These are phyloP conservation scores for Sebastiscus albofasciatus DNA, from an alignment of 2,797 vertebrate species.

Conservation along the genomic window DNA sequence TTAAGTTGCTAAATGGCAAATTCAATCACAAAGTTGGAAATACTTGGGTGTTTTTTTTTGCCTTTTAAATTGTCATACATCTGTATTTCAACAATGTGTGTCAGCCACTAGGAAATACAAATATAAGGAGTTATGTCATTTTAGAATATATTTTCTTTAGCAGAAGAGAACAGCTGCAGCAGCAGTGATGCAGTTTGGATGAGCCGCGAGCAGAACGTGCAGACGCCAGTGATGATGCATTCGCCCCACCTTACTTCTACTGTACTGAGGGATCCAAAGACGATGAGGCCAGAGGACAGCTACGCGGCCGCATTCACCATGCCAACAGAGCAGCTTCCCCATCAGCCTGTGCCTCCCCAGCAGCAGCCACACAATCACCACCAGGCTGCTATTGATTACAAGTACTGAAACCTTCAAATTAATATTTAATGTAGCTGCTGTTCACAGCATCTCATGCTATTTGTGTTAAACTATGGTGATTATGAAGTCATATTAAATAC, in stretches of 20 bases:
- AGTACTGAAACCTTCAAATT: slow-evolving; percentile 78
- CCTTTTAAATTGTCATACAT: neutral
- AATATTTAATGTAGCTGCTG: neutral
- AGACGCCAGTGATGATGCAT: slow-evolving; percentile 95
- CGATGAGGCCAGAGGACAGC: slow-evolving; percentile 89
- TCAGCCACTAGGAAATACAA: neutral
- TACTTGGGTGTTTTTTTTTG: neutral
- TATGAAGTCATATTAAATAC: slow-evolving; percentile 1
- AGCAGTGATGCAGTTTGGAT: slow-evolving; percentile 90
- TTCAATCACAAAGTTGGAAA: neutral
- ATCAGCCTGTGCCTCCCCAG: slow-evolving; percentile 67
- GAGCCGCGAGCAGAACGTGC: slow-evolving; percentile 87
- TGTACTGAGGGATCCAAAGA: slow-evolving; percentile 94
- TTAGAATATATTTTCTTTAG: neutral
- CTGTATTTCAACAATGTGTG: neutral
- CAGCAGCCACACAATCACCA: slow-evolving; percentile 78
- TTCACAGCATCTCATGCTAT: neutral
- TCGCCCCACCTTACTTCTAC: slow-evolving; percentile 97
- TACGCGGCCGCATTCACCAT: slow-evolving; percentile 91
- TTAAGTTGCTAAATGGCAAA: neutral
- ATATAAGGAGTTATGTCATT: neutral
- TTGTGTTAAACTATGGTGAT: neutral
- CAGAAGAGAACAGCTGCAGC: slow-evolving; percentile 91
- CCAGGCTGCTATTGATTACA: slow-evolving; percentile 94
- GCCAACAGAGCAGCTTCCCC: slow-evolving; percentile 86